Conservation (phyloP, 2,888 invertebrate genomes). For the Cataglyphis livida region DNA sequence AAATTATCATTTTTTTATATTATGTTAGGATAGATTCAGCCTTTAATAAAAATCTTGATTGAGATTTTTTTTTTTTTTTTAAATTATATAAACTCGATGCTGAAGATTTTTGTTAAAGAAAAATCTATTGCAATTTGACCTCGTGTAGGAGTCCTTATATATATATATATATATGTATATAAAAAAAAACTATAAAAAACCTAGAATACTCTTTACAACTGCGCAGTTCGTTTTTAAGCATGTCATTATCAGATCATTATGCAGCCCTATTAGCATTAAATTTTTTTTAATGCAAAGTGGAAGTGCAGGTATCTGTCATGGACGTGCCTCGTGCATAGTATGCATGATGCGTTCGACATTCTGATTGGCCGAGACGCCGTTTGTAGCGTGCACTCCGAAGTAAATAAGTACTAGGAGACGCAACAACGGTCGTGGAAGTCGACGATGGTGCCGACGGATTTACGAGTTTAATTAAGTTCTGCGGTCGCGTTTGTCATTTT, state of each 20-base stretch:
- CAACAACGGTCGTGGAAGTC: constrained; percentile 74
- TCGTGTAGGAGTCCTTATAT: neutral
- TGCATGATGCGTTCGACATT: constrained; percentile 29
- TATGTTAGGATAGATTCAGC: too few relatives aligned
- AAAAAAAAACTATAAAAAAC: neutral
- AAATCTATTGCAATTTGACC: neutral
- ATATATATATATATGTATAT: neutral
- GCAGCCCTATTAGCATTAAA: constrained; percentile 18
- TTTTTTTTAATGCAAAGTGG: constrained; percentile 30
- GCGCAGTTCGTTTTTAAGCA: constrained; percentile 16
- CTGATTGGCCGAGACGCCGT: constrained; percentile 41
- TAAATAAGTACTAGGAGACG: constrained; percentile 69
- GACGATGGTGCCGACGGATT: constrained; percentile 78
- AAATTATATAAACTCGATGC: neutral
- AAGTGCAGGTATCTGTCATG: constrained; percentile 11
- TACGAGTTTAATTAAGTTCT: constrained; percentile 85
- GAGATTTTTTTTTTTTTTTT: neutral
- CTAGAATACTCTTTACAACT: neutral
- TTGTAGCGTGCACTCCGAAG: constrained; percentile 48
- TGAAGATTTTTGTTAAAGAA: neutral
- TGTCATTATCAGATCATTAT: constrained; percentile 40
- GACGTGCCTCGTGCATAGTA: constrained; percentile 2
- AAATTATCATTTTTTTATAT: too few relatives aligned
- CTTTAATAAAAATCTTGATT: neutral
- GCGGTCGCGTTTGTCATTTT: constrained; percentile 84